phyloP scores from a whole-genome alignment of 1,140 invertebrate species.

The Rhizoglyphus robini region DNA sequence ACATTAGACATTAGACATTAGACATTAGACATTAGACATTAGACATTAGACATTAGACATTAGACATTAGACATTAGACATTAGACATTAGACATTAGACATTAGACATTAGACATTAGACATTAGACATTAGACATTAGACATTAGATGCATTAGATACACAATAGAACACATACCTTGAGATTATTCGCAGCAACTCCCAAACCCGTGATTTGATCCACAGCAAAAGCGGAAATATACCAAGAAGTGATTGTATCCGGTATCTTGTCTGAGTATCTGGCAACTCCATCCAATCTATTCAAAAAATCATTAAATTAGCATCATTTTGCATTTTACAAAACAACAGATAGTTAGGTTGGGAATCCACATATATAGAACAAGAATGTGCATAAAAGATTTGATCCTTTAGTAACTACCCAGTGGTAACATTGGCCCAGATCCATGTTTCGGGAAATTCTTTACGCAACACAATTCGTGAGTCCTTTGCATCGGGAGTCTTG shows the following conservation, averaged over 20 bases:
- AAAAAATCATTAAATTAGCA: constrained; percentile 17
- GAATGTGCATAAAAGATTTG: not conserved
- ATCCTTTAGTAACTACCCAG: constrained; percentile 28
- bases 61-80: too few species aligned
- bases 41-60: too few species aligned
- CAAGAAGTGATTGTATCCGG: constrained; percentile 85
- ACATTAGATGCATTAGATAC: not conserved
- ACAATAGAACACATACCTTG: not conserved
- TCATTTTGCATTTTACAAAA: not conserved
- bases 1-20: too few species aligned
- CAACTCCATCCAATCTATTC: constrained; percentile 40
- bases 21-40: too few species aligned
- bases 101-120: too few species aligned
- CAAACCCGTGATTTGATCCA: constrained; percentile 66
- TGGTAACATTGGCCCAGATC: constrained; percentile 32
- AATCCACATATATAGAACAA: not conserved
- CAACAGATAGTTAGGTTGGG: not conserved
- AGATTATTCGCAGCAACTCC: constrained; percentile 48
- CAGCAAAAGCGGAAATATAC: constrained; percentile 79
- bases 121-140: too few species aligned
- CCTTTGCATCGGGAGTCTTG: not conserved
- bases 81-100: too few species aligned
- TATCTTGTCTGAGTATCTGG: constrained; percentile 42
- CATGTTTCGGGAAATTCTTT: constrained; percentile 38
- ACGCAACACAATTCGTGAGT: constrained; percentile 25